Base-by-base conservation (phyloP, 1,140 invertebrate genomes). In the Heliconius hewitsoni region DNA sequence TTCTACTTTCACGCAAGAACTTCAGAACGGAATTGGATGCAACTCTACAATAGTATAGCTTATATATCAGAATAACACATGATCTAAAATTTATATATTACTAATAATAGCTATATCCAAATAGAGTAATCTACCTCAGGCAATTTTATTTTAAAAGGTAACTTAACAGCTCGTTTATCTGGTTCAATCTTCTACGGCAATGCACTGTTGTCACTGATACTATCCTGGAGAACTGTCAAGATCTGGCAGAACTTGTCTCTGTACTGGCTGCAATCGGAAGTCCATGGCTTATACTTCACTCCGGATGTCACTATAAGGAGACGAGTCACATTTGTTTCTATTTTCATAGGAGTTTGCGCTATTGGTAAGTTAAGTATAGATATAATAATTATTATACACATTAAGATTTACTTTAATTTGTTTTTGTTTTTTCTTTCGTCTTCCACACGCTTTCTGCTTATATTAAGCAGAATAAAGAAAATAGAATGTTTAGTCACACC, bases 161-260 rank as follows among this genome's bases (percentile, higher is more conserved):
- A 85, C 34, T 55, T 89, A 55, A 80, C 83, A 39, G 88, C 83
- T 11, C 84, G 90, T 34, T 73, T 94, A 3, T 91, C 92, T 5
- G 92, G 91, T 9, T 80, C 86, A 23, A 88, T 94, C 76, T 94
- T 93, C 77, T 94, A 94, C 71, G 88, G 84, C 4, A 94, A 94
- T 60, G 87, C 85, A 9, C 72, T 92, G 8, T 42, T 91, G 60
- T 94, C 92, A 0, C 72, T 90, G 37, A 72, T 90, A 11, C 55
- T 92, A 0, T 89, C 83, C 1, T 89, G 87, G 85, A 34, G 74
- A 46, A 84, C 91, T 9, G 73, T 89, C 6, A 79, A 78, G 11
- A 81, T 82, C 4, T 94, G 91, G 91, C 77, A 86, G 60, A 73
- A 27, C 4, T 55, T 92, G 6, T 86, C 85, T 1, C 23, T 30